Percentiles rank a stretch among this genome's conserved stretches.
Evolutionary conservation across 2,888 invertebrate genomes (phyloP).

Genomic region (Apoderus coryli): DNA sequence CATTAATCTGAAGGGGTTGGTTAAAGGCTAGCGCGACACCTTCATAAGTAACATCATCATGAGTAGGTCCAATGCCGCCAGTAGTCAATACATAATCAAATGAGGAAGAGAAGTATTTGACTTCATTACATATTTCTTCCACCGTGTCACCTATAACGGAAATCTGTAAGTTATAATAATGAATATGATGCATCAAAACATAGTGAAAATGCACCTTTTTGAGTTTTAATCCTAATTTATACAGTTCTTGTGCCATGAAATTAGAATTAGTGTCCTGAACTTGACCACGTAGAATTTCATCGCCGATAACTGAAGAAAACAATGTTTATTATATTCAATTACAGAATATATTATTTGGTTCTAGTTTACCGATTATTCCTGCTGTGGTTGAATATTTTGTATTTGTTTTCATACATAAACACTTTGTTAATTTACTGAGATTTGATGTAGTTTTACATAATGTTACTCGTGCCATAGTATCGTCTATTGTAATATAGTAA

Average conservation of each 20-base stretch:
- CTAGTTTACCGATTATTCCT: conserved; percentile 26
- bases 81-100: conserved; percentile 57
- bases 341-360: too few relatives aligned
- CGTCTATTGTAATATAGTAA: neutral
- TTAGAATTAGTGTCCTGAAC: conserved; percentile 53
- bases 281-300: conserved; percentile 61
- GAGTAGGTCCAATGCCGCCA: conserved; percentile 66
- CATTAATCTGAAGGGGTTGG: conserved; percentile 32
- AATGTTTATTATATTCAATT: too few relatives aligned
- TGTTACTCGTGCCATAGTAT: neutral
- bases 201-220: conserved; percentile 31
- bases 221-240: conserved; percentile 47
- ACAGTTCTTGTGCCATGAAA: conserved; percentile 44
- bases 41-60: conserved; percentile 63
- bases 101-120: conserved; percentile 40
- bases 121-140: conserved; percentile 47
- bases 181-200: too few relatives aligned
- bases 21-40: conserved; percentile 44
- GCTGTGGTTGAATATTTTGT: conserved; percentile 19
- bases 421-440: neutral
- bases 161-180: conserved; percentile 32
- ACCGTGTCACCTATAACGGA: conserved; percentile 52
- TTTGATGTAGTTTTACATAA: neutral
- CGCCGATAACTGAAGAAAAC: conserved; percentile 61
- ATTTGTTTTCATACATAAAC: conserved; percentile 1